A percentile compares a stretch with the other conserved stretches of the same genome.
phyloP scores from a whole-genome alignment of 2,797 vertebrate species.

The Neopelma chrysocephalum region DNA sequence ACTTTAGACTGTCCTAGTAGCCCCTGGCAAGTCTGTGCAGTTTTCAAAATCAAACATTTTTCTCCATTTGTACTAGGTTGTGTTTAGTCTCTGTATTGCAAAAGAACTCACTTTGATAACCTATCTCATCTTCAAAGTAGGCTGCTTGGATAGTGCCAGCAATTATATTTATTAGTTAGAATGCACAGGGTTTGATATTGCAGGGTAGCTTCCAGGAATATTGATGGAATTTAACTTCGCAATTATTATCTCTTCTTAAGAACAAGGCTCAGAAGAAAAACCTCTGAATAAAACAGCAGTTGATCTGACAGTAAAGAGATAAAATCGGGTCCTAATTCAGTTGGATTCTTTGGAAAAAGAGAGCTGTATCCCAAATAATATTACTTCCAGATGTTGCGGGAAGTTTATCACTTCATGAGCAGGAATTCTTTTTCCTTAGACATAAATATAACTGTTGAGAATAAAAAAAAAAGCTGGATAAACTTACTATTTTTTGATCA shows the following conservation, averaged over 20 bases:
- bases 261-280: not conserved
- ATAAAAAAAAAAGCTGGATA: not conserved
- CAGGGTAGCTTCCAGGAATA: not conserved
- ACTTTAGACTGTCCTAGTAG: not conserved
- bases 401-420: fast-evolving
- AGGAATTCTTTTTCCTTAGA: not conserved
- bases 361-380: not conserved
- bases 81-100: constrained; percentile 3
- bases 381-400: not conserved
- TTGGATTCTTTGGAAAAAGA: not conserved
- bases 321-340: not conserved
- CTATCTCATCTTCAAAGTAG: not conserved
- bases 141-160: not conserved
- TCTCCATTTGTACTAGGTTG: not conserved
- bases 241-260: not conserved
- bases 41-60: not conserved
- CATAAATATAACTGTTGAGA: not conserved
- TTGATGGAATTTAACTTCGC: not conserved
- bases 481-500: not conserved
- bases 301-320: not conserved
- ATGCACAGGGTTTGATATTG: not conserved
- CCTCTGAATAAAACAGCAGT: not conserved
- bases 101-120: constrained; percentile 1
- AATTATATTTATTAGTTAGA: not conserved
- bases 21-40: not conserved